phyloP scores from a whole-genome alignment of 23 tunicate species.

The Trididemnum miniatum region DNA sequence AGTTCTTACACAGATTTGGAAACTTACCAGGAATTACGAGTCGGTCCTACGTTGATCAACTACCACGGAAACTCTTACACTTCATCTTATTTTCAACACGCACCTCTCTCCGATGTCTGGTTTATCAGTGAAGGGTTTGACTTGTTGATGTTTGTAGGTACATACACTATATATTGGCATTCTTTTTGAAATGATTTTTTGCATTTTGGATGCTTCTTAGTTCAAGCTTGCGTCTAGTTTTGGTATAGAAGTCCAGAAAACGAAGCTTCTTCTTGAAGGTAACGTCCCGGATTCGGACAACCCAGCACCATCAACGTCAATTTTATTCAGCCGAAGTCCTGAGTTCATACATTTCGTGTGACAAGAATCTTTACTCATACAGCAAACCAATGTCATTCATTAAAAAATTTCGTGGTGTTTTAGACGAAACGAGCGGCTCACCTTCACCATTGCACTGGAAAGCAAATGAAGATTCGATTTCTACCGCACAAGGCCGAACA shows the following conservation, averaged over 20 bases:
- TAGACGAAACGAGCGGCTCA: conserved; percentile 20
- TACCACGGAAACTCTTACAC: conserved; percentile 12
- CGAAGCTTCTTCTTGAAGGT: too few species aligned
- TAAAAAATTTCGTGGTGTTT: too few species aligned
- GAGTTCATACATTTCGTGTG: too few species aligned
- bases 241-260: too few species aligned
- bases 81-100: not conserved
- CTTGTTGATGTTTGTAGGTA: conserved; percentile 44
- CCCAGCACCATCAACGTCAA: too few species aligned
- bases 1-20: not conserved
- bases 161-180: not conserved
- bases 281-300: too few species aligned
- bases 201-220: too few species aligned
- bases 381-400: too few species aligned
- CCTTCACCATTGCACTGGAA: conserved; percentile 11
- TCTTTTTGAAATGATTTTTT: too few species aligned
- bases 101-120: conserved; percentile 25
- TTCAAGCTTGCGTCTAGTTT: too few species aligned
- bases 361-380: too few species aligned
- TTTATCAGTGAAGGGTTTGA: conserved; percentile 60
- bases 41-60: not conserved
- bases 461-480: not conserved
- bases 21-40: not conserved
- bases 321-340: too few species aligned
- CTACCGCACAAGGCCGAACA: not conserved